These are phyloP conservation scores for Dreissena polymorpha DNA, from an alignment of 1,140 invertebrate species.

Conservation along the genomic window DNA sequence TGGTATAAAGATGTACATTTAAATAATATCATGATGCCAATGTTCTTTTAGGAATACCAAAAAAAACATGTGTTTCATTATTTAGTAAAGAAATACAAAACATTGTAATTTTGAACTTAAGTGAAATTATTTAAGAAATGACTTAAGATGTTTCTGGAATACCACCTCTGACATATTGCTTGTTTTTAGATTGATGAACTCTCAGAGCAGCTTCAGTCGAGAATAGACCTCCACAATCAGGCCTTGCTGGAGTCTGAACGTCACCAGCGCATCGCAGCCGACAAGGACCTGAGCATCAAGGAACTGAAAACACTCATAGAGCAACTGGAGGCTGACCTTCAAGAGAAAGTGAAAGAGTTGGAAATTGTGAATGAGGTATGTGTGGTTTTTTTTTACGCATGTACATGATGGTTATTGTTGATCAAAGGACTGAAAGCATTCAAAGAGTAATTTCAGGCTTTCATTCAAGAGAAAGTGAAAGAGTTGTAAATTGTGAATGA, in stretches of 20 bases:
- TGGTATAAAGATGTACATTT: too few species aligned
- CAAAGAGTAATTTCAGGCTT: conserved; percentile 61
- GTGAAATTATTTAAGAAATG: too few species aligned
- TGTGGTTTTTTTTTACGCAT: too few species aligned
- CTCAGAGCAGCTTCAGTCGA: conserved; percentile 71
- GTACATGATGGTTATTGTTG: too few species aligned
- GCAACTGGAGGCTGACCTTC: conserved; percentile 65
- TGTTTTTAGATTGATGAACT: conserved; percentile 71
- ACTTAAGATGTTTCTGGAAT: too few species aligned
- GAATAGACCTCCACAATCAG: conserved; percentile 65
- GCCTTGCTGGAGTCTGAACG: conserved; percentile 65
- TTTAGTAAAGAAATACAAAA: too few species aligned
- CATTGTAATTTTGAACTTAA: too few species aligned
- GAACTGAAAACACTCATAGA: conserved; percentile 65
- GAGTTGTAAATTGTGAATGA: conserved; percentile 33
- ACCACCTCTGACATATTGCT: too few species aligned
- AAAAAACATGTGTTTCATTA: too few species aligned
- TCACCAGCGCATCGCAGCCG: conserved; percentile 67
- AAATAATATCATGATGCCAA: too few species aligned
- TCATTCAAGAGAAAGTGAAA: conserved; percentile 58
- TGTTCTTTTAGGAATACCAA: too few species aligned
- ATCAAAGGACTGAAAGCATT: conserved; percentile 66
- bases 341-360: conserved; percentile 49
- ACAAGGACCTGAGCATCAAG: conserved; percentile 67
- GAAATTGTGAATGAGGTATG: conserved; percentile 49